Evolutionary conservation across 1,140 invertebrate species (phyloP), one percentile per base, ranked within the genome.

Genomic region (Solen grandis): DNA sequence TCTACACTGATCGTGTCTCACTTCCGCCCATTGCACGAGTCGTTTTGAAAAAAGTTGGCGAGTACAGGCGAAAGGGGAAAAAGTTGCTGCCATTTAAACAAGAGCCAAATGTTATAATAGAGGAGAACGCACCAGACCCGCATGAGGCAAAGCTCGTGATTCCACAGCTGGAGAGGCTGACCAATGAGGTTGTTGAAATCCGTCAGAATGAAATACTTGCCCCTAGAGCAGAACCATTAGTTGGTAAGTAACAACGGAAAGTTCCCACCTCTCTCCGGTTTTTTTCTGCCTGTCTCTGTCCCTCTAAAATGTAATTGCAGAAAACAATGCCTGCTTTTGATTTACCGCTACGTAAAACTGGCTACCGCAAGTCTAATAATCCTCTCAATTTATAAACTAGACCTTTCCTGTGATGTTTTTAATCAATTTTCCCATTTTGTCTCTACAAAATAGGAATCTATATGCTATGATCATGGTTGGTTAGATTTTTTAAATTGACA

Each of bases 1-100:
- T 81, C 69, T 88, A 89, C 80, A 77, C 81, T 13, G 81, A 86
- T 13, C 52, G 80, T 35, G 74, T 76, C 27, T 80, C 59, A 68
- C 74, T 88, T 27, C 87, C 86, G 16, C 65, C 82, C 50, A 87
- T 86, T 31, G 87, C 68, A 33, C 70, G 86, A 75, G 80, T 84
- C 27, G 70, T 76, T 14, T 54, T 87, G 19, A 75, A 72, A 46
- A 82, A 82, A 55, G 54, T 86, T 2, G 65, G 50, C 2, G 83
- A 83, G 66, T 84, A 80, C 36, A 74, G 60, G 41, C 73, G 69
- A n/a, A 74, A 60, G 63, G 84, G 78, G 22, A 74, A 68, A 33
- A 76, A 74, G 36, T 25, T 82, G 27, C 38, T 68, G 0, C 62
- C 74, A 16, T 66, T 54, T 33, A 59, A 68, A 38, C 31, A 29